These are phyloP conservation scores for Oophaga sylvatica DNA, from an alignment of 2,797 vertebrate genomes.

Conservation along the genomic window DNA sequence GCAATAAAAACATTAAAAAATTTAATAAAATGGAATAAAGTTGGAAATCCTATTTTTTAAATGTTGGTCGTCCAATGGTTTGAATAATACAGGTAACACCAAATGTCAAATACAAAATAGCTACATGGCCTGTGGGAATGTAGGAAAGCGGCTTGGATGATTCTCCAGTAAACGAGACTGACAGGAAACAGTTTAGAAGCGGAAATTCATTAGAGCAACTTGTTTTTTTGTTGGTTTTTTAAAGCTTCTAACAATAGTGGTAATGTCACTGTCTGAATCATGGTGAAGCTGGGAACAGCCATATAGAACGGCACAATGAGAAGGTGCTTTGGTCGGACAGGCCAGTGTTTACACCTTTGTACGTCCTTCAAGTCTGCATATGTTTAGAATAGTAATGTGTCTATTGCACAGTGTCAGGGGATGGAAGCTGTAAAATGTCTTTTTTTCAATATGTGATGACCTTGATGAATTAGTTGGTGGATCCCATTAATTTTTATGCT, in stretches of 20 bases:
- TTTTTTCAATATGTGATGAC: background rate
- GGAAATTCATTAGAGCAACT: background rate
- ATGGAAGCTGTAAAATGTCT: background rate
- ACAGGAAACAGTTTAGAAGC: slow-evolving; percentile 13
- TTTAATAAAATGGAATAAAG: background rate
- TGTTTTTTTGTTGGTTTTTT: background rate
- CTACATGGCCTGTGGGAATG: background rate
- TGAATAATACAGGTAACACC: background rate
- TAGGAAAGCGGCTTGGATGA: background rate
- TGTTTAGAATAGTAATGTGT: slow-evolving; percentile 9
- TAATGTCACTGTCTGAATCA: background rate
- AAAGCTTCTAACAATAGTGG: background rate
- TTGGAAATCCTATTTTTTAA: background rate
- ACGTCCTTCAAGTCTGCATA: slow-evolving; percentile 5
- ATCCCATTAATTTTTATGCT: background rate
- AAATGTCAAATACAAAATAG: background rate
- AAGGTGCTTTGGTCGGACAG: slow-evolving; percentile 9
- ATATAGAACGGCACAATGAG: background rate
- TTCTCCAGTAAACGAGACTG: slow-evolving; percentile 2
- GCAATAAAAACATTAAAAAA: background rate
- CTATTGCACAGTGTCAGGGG: background rate
- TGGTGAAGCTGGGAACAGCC: slow-evolving; percentile 6
- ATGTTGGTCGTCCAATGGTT: background rate
- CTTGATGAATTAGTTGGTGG: background rate
- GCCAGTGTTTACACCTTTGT: background rate